Evolutionary conservation across 2,888 invertebrate genomes (phyloP).

Genomic region (Meiosimyza decipiens): DNA sequence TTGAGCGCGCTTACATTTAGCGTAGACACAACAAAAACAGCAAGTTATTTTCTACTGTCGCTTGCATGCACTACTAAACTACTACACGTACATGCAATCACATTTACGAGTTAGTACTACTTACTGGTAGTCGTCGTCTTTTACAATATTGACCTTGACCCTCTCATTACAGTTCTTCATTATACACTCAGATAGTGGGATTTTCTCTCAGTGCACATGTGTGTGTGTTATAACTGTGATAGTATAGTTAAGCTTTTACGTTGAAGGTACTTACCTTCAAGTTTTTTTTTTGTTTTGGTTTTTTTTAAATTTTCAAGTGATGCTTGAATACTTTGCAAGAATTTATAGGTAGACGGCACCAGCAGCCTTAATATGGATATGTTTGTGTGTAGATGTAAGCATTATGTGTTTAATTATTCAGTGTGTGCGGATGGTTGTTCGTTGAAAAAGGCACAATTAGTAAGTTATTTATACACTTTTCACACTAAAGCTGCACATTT

Average conservation of each 20-base stretch:
- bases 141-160: constrained; percentile 26
- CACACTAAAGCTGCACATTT: no score
- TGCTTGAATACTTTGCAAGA: not conserved
- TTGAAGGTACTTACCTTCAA: not conserved
- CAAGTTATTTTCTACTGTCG: not conserved
- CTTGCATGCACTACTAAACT: not conserved
- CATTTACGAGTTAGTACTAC: not conserved
- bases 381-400: no score
- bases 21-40: not conserved
- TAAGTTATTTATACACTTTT: no score
- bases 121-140: not conserved
- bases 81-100: not conserved
- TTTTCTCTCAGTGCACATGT: not conserved
- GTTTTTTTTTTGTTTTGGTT: not conserved
- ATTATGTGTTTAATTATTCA: no score
- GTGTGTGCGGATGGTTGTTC: no score
- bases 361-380: no score
- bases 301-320: constrained; percentile 4
- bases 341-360: no score
- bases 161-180: constrained; percentile 15
- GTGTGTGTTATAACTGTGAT: not conserved
- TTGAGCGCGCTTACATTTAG: not conserved
- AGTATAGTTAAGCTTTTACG: not conserved
- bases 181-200: constrained; percentile 7
- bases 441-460: no score